phyloP scores from a whole-genome alignment of 2,888 invertebrate genomes.

The Drosophila diplacantha region DNA sequence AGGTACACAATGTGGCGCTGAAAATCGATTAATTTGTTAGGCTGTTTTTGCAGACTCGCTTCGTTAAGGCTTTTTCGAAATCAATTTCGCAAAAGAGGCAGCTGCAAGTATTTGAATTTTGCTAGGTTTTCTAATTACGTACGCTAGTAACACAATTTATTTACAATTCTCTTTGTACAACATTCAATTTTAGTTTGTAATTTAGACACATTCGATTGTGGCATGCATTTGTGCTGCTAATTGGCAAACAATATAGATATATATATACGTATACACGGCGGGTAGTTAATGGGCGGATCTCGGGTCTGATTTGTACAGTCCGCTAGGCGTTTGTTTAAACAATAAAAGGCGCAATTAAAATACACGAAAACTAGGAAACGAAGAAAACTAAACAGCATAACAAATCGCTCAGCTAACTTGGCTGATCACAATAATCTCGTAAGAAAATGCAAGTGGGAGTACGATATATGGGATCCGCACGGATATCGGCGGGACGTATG shows the following conservation, averaged over 20 bases:
- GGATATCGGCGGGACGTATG: conserved; percentile 28
- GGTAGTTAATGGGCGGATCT: conserved; percentile 53
- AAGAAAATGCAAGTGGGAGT: conserved; percentile 38
- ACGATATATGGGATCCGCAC: conserved; percentile 29
- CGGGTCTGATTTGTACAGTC: conserved; percentile 32
- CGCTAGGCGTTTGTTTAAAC: conserved; percentile 34
- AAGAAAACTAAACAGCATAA: conserved; percentile 72
- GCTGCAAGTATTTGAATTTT: conserved; percentile 32
- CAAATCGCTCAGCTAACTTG: conserved; percentile 65
- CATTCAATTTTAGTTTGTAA: conserved; percentile 56
- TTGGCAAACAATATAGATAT: conserved; percentile 54
- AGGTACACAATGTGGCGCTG: conserved; percentile 24
- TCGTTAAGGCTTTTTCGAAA: conserved; percentile 25
- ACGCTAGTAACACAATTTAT: conserved; percentile 56
- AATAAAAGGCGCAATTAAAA: conserved; percentile 38
- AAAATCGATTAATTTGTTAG: conserved; percentile 65
- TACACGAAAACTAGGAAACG: conserved; percentile 38
- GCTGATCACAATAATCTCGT: conserved; percentile 68
- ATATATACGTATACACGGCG: conserved; percentile 9
- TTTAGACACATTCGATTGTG: conserved; percentile 39
- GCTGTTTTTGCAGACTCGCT: conserved; percentile 53
- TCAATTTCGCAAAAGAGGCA: conserved; percentile 23
- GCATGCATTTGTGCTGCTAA: conserved; percentile 58
- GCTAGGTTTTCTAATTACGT: conserved; percentile 37
- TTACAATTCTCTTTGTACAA: conserved; percentile 63